These are phyloP conservation scores for Oxyura jamaicensis DNA, from an alignment of 2,113 vertebrate species.

Conservation along the genomic window DNA sequence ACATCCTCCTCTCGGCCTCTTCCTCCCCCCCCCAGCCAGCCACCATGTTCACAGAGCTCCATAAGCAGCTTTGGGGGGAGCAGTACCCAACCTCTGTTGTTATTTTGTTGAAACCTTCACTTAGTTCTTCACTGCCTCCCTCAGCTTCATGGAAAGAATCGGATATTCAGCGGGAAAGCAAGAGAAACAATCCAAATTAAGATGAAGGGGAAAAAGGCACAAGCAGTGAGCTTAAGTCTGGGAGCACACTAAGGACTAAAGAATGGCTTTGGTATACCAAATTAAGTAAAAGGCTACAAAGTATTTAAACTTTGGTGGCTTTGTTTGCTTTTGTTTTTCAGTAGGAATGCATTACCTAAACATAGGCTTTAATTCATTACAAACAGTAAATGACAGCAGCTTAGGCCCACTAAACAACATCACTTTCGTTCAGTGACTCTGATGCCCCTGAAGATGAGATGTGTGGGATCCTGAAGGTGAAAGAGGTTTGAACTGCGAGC, in stretches of 20 bases:
- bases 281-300: neutral
- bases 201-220: neutral
- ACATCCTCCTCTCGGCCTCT: neutral
- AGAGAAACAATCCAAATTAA: neutral
- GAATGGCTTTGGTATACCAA: neutral
- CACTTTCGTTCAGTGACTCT: neutral
- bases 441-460: neutral
- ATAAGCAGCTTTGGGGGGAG: accelerated
- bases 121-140: neutral
- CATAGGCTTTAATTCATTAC: neutral
- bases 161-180: neutral
- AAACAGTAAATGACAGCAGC: neutral
- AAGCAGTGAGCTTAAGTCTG: neutral
- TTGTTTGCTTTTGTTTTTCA: neutral
- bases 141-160: neutral
- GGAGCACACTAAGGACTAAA: neutral
- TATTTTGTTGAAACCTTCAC: neutral
- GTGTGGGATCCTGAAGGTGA: neutral
- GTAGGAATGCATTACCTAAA: neutral
- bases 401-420: neutral
- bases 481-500: neutral
- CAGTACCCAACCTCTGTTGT: neutral
- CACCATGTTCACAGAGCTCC: no score
- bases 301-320: neutral
- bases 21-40: neutral